Percentiles rank a stretch among this genome's conserved stretches.
Evolutionary conservation across 1,140 invertebrate genomes (phyloP).

Genomic region (Charaxes varanes): DNA sequence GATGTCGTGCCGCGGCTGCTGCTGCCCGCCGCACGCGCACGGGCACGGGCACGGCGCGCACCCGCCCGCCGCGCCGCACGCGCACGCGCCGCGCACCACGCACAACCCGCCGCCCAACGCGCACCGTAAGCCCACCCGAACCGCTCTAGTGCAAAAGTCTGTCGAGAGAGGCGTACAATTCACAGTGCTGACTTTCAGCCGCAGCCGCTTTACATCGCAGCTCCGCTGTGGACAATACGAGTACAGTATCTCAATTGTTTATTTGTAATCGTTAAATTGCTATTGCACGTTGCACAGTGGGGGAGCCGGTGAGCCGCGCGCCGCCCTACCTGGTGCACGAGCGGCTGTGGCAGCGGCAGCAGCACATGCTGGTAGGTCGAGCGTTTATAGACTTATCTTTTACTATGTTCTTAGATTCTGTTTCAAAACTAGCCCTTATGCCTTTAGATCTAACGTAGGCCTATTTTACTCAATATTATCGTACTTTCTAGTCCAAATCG

Average conservation of each 20-base stretch:
- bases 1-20: slow-evolving; percentile 43
- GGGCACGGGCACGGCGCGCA: slow-evolving; percentile 26
- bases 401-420: no score
- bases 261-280: no score
- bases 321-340: slow-evolving; percentile 84
- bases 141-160: no score
- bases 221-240: background rate
- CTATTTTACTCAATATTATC: no score
- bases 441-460: no score
- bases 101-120: slow-evolving; percentile 33
- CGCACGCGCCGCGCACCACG: slow-evolving; percentile 16
- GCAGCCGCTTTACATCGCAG: background rate
- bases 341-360: slow-evolving; percentile 82
- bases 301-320: slow-evolving; percentile 33
- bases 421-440: no score
- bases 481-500: no score
- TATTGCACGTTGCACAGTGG: no score
- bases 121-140: slow-evolving; percentile 25
- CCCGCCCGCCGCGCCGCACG: slow-evolving; percentile 22
- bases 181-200: no score
- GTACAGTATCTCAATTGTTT: background rate
- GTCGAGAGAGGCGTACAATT: no score
- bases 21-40: slow-evolving; percentile 38
- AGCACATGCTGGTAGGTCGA: slow-evolving; percentile 76
- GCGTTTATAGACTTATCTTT: no score